Conservation (phyloP, 53 echinoderm and acorn worm genomes). For the Henricia sp. region DNA sequence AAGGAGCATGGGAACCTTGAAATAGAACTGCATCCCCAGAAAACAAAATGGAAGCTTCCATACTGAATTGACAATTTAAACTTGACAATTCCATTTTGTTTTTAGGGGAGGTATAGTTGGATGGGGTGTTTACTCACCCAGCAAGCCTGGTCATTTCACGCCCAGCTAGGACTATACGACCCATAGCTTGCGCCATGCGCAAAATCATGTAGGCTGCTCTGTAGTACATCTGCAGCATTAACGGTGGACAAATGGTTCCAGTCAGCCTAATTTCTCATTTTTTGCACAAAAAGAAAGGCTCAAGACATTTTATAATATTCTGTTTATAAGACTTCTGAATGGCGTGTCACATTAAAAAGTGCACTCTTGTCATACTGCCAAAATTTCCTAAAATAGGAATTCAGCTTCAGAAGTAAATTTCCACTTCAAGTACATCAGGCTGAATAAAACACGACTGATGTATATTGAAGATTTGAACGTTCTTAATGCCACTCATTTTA, state of each 20-base stretch:
- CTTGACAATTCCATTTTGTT: slow-evolving; percentile 37
- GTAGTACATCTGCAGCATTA: slow-evolving; percentile 80
- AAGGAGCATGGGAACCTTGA: not conserved
- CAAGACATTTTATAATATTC: not conserved
- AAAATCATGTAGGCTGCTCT: slow-evolving; percentile 94
- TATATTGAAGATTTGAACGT: too few species aligned
- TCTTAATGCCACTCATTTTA: too few species aligned
- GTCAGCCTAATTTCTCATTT: not conserved
- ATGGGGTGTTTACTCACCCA: slow-evolving; percentile 75
- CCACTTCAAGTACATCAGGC: too few species aligned
- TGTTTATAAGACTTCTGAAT: not conserved
- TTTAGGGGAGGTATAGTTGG: not conserved
- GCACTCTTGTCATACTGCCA: not conserved
- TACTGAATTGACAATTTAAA: not conserved
- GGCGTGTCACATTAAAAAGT: not conserved
- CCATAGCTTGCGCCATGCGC: slow-evolving; percentile 93
- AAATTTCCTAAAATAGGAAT: too few species aligned
- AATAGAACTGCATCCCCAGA: not conserved
- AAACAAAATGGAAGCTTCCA: slow-evolving; percentile 57
- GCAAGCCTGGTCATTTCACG: slow-evolving; percentile 94
- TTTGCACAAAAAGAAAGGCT: not conserved
- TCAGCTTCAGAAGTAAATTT: too few species aligned
- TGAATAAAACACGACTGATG: too few species aligned
- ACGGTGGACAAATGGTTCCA: slow-evolving; percentile 24
- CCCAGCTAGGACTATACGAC: slow-evolving; percentile 89